Evolutionary conservation across 2,797 vertebrate species (phyloP).

Genomic region (Pyrocephalus nanus): DNA sequence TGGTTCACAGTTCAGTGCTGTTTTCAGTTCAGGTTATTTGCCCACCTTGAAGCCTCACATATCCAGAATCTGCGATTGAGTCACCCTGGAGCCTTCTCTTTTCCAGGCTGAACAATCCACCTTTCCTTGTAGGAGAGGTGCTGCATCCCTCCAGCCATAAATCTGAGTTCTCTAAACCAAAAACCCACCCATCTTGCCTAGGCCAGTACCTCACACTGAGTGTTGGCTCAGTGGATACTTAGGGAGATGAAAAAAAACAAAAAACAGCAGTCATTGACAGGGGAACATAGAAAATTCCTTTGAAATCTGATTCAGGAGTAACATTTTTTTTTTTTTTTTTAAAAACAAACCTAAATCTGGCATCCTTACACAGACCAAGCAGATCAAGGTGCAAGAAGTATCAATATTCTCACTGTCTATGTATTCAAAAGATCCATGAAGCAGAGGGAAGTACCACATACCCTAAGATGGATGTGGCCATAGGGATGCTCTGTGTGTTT

Average conservation of each 20-base stretch:
- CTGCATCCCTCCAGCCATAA: neutral
- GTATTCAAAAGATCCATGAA: neutral
- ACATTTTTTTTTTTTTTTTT: neutral
- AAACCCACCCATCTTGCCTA: neutral
- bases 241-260: neutral
- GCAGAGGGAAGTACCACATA: neutral
- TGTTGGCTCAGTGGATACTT: neutral
- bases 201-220: neutral
- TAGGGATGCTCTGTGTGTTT: accelerated
- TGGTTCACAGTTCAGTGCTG: neutral
- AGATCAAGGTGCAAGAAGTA: neutral
- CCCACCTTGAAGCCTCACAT: neutral
- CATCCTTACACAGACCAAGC: neutral
- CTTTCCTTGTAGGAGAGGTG: neutral
- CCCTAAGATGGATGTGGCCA: neutral
- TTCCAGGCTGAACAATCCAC: neutral
- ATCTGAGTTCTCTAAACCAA: neutral
- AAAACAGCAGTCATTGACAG: neutral
- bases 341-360: neutral
- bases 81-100: neutral
- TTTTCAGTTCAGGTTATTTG: neutral
- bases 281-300: neutral
- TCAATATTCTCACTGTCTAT: neutral
- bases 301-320: neutral
- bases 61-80: neutral